These are phyloP conservation scores for Trichacis sp. DNA, from an alignment of 2,888 invertebrate species.

Conservation along the genomic window DNA sequence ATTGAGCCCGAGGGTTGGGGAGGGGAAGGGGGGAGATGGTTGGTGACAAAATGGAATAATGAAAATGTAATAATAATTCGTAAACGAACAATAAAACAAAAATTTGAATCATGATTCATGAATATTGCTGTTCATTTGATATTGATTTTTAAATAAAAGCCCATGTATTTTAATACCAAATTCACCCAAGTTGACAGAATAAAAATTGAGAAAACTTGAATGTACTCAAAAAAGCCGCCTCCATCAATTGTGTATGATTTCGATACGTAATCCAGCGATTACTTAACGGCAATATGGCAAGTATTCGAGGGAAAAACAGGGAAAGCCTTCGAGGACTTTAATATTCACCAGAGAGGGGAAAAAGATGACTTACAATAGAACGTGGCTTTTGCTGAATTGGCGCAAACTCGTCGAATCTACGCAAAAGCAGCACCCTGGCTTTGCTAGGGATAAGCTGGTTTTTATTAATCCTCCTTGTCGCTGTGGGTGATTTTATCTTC, in stretches of 20 bases:
- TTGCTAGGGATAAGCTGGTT: conserved; percentile 63
- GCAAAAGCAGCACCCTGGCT: conserved; percentile 45
- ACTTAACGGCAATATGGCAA: conserved; percentile 38
- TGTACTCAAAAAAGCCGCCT: conserved; percentile 24
- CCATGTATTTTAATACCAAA: too few species aligned
- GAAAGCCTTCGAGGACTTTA: conserved; percentile 32
- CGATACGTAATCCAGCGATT: conserved; percentile 31
- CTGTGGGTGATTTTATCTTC: conserved; percentile 23
- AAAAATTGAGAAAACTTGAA: conserved; percentile 6
- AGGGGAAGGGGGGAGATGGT: too few species aligned
- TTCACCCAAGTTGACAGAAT: too few species aligned
- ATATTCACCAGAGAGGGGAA: conserved; percentile 45
- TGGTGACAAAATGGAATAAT: too few species aligned
- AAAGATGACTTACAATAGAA: conserved; percentile 52
- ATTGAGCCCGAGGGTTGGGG: too few species aligned
- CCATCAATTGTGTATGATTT: conserved; percentile 10
- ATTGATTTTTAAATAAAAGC: too few species aligned
- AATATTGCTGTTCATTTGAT: too few species aligned
- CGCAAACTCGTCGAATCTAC: conserved; percentile 62
- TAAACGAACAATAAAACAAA: too few species aligned
- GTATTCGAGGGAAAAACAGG: conserved; percentile 23
- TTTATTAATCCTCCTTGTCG: conserved; percentile 62
- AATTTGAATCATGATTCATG: too few species aligned
- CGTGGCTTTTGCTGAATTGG: conserved; percentile 60
- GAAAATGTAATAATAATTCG: too few species aligned